These are phyloP conservation scores for Hexactinellida sp. DNA, from an alignment of 37 sponge, comb jelly and placozoan genomes.

Conservation along the genomic window DNA sequence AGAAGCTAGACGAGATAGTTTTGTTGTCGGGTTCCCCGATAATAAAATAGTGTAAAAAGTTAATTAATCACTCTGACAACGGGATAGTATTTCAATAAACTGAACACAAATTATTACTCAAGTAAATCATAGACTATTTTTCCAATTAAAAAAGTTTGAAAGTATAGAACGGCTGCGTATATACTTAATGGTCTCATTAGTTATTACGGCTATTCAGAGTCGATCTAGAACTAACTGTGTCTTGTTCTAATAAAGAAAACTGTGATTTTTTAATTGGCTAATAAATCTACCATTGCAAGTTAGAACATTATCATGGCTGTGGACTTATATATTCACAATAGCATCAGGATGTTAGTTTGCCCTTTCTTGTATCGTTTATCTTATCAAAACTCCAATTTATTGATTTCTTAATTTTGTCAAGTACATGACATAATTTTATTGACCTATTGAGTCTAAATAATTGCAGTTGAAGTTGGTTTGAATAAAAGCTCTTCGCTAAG, in stretches of 20 bases:
- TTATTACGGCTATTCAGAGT: too few species aligned
- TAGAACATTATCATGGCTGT: neutral
- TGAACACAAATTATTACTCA: neutral
- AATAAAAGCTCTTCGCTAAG: too few species aligned
- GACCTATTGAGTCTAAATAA: too few species aligned
- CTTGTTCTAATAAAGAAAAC: too few species aligned
- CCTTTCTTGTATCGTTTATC: neutral
- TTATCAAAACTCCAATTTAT: neutral
- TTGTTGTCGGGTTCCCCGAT: neutral
- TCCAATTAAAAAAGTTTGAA: neutral
- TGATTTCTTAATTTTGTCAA: neutral
- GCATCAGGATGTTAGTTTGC: neutral
- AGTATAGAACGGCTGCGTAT: neutral
- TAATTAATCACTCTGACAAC: constrained; percentile 2
- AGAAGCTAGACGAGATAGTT: constrained; percentile 6
- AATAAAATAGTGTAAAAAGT: neutral
- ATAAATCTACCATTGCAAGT: too few species aligned
- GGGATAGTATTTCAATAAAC: neutral
- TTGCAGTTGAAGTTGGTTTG: too few species aligned
- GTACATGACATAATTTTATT: too few species aligned
- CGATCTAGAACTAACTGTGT: too few species aligned
- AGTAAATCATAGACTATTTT: neutral
- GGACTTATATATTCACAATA: neutral
- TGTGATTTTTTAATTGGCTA: too few species aligned
- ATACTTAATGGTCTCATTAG: too few species aligned